Evolutionary conservation across 2,888 invertebrate genomes (phyloP), one percentile per base, ranked within the genome.

Genomic region (Oligia strigilis): DNA sequence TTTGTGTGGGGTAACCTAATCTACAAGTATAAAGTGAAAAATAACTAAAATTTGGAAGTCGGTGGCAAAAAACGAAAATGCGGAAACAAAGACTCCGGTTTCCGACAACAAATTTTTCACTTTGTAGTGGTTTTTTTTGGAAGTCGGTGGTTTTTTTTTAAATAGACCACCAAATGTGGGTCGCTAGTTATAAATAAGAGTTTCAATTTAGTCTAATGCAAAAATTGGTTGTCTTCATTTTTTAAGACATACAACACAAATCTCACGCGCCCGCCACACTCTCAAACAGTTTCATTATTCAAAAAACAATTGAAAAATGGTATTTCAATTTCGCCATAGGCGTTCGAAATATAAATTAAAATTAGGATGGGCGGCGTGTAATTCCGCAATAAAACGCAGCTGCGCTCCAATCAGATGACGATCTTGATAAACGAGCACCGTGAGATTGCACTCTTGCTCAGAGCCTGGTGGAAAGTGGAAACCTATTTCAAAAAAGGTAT

Each of bases 321-420:
- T 82, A 86, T 90, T 93, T 88, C 92, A 94, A 94, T 94, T 94
- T 92, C 85, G 83, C 91, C 91, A 90, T 91, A 82, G 91, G 91
- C 91, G 90, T 90, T 89, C 88, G 91, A 92, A 93, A 93, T 92
- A 94, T 94, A 95, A 95, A 95, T 97, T 96, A 95, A 96, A 96
- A 96, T 96, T 95, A 92, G 94, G 94, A 96, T 94, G 93, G 94
- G 95, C 92, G 90, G 89, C 91, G 91, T 92, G 95, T 72, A 72
- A 62, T 96, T 95, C 95, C 94, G 94, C 96, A 96, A 96, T 96
- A 96, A 96, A 97, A 96, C 96, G 95, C 97, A 97, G 97, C 97
- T 97, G 93, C 94, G 85, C 95, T 94, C 95, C 96, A 95, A 96
- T 96, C 96, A 95, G 94, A 94, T 94, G 95, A 94, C 96, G 96